Conservation (phyloP, 2,113 vertebrate species). For the Corapipo altera region DNA sequence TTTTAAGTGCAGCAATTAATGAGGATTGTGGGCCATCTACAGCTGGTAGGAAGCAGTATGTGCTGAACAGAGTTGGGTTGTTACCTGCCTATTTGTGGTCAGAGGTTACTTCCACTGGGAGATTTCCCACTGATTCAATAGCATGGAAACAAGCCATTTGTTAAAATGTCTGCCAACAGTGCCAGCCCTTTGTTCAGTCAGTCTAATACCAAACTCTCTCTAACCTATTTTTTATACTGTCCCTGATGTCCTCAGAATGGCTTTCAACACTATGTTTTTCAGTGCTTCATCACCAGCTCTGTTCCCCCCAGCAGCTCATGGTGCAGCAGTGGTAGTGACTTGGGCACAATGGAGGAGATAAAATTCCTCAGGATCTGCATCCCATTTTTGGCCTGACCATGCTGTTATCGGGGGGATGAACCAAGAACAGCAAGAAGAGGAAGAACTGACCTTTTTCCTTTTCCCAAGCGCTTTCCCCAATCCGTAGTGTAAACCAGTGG, state of each 20-base stretch:
- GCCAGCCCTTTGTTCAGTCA: neutral
- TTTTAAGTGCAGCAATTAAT: neutral
- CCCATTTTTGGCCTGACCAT: neutral
- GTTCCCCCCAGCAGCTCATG: neutral
- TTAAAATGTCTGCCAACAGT: neutral
- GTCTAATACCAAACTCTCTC: neutral
- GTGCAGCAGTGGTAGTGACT: neutral
- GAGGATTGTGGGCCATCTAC: neutral
- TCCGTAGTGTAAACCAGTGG: neutral
- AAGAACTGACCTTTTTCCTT: neutral
- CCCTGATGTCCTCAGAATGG: neutral
- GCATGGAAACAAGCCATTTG: neutral
- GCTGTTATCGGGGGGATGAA: neutral
- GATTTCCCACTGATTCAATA: neutral
- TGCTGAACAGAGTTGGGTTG: neutral
- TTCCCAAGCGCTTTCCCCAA: neutral
- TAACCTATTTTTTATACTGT: neutral
- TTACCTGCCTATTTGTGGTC: fast-evolving
- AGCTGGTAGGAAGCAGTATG: neutral
- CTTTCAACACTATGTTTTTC: neutral
- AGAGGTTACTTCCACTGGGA: neutral
- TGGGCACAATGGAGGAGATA: fast-evolving
- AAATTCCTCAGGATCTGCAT: neutral
- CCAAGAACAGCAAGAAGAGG: neutral
- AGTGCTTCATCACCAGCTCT: neutral